Percentiles rank a stretch among this genome's conserved stretches.
These are phyloP conservation scores for Thaumatotibia leucotreta DNA, from an alignment of 1,140 invertebrate species.

Conservation along the genomic window DNA sequence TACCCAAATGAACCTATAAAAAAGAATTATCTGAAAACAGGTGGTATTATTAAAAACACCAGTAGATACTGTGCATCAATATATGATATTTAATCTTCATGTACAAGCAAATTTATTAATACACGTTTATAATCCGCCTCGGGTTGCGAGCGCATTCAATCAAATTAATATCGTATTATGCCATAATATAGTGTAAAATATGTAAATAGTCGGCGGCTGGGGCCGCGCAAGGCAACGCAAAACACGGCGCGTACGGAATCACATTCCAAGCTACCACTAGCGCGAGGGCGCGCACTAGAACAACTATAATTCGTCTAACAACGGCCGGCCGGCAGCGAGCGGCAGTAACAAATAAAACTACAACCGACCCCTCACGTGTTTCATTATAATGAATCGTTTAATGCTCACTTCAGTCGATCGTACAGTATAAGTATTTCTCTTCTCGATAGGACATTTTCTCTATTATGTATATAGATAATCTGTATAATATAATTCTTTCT, in stretches of 20 bases:
- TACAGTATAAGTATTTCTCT: conserved; percentile 59
- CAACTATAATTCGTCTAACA: conserved; percentile 49
- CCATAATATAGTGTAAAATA: conserved; percentile 69
- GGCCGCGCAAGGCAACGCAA: conserved; percentile 38
- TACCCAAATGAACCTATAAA: conserved; percentile 70
- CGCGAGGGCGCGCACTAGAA: conserved; percentile 35
- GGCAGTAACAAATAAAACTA: conserved; percentile 55
- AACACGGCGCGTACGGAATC: conserved; percentile 52
- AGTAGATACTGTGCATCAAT: conserved; percentile 73
- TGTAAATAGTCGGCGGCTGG: conserved; percentile 38
- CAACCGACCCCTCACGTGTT: conserved; percentile 46
- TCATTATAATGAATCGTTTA: conserved; percentile 52
- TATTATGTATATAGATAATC: conserved; percentile 75
- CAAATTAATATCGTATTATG: conserved; percentile 64
- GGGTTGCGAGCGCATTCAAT: conserved; percentile 45
- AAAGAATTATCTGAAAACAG: conserved; percentile 57
- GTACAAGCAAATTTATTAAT: conserved; percentile 74
- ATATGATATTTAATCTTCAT: conserved; percentile 76
- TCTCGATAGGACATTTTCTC: conserved; percentile 70
- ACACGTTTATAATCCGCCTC: conserved; percentile 62
- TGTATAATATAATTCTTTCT: conserved; percentile 75
- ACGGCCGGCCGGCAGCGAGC: conserved; percentile 33
- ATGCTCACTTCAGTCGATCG: conserved; percentile 61
- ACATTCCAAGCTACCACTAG: conserved; percentile 58
- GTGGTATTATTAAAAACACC: conserved; percentile 73